Conservation (phyloP, 30 jellyfish, hydroid and myxozoan genomes). For the Morbakka virulenta region DNA sequence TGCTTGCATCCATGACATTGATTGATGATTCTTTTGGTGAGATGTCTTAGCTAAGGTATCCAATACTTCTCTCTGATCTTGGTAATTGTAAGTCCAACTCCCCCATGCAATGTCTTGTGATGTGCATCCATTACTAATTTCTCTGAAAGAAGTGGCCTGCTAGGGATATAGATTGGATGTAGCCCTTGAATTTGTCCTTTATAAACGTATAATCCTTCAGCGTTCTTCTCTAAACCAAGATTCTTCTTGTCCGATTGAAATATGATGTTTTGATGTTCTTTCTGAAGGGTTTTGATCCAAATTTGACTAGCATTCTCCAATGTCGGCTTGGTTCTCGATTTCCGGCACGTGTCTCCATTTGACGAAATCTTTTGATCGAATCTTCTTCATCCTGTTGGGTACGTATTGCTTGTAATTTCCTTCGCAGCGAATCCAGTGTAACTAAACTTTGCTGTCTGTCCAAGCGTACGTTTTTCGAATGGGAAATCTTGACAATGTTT, state of each 20-base stretch:
- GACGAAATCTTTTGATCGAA: slow-evolving; percentile 20
- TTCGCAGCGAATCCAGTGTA: slow-evolving; percentile 38
- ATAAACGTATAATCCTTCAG: too few relatives aligned
- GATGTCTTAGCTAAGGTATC: slow-evolving; percentile 25
- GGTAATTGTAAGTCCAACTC: too few relatives aligned
- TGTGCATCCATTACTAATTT: too few relatives aligned
- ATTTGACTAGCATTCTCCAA: too few relatives aligned
- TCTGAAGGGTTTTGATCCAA: too few relatives aligned
- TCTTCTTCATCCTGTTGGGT: slow-evolving; percentile 29
- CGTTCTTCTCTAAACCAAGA: too few relatives aligned
- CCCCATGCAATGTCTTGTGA: too few relatives aligned
- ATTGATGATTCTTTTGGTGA: slow-evolving; percentile 9
- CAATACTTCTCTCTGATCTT: slow-evolving; percentile 22
- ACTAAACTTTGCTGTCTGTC: neutral
- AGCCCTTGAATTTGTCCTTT: too few relatives aligned
- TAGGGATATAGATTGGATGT: too few relatives aligned
- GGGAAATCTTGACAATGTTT: neutral
- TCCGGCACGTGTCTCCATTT: slow-evolving; percentile 33
- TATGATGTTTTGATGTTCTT: too few relatives aligned
- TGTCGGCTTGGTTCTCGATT: slow-evolving; percentile 38
- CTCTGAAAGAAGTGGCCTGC: too few relatives aligned
- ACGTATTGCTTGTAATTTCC: slow-evolving; percentile 44
- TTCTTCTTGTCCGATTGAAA: too few relatives aligned
- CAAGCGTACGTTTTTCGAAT: neutral
- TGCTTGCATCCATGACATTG: slow-evolving; percentile 6